Evolutionary conservation across 2,797 vertebrate genomes (phyloP).

Genomic region (Masticophis lateralis): DNA sequence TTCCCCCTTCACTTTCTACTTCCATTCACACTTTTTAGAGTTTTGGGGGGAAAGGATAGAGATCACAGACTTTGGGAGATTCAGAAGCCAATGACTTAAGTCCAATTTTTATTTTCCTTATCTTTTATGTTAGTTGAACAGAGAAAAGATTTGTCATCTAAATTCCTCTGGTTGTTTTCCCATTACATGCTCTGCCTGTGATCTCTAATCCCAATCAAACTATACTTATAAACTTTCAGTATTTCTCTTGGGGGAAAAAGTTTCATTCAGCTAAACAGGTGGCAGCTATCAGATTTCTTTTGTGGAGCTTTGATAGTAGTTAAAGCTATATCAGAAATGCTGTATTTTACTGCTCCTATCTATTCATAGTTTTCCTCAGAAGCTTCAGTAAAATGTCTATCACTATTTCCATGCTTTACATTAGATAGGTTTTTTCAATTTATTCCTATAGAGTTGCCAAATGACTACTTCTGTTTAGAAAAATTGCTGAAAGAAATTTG

Average conservation of each 20-base stretch:
- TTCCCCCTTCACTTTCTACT: not conserved
- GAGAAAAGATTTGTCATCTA: not conserved
- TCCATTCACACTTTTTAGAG: not conserved
- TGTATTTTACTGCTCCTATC: constrained; percentile 37
- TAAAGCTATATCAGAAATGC: constrained; percentile 32
- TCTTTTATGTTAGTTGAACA: not conserved
- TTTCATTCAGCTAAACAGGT: constrained; percentile 38
- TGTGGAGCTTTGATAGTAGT: constrained; percentile 40
- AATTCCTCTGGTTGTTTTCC: constrained; percentile 23
- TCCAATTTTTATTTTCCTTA: not conserved
- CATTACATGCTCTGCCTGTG: not conserved
- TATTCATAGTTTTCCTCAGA: constrained; percentile 40
- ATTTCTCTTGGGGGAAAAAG: not conserved
- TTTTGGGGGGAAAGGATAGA: not conserved
- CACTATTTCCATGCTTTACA: constrained; percentile 17
- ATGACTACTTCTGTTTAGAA: constrained; percentile 50
- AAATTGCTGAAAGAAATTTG: constrained; percentile 45
- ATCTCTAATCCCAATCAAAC: constrained; percentile 19
- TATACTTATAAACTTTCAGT: constrained; percentile 20
- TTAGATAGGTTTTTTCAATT: constrained; percentile 34
- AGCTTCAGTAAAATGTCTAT: constrained; percentile 37
- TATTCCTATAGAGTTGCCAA: not conserved
- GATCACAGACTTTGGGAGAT: constrained; percentile 5
- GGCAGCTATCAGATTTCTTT: constrained; percentile 27
- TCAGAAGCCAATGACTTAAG: not conserved